These are phyloP conservation scores for Ia io DNA, from an alignment of 2,113 vertebrate species.

Conservation along the genomic window DNA sequence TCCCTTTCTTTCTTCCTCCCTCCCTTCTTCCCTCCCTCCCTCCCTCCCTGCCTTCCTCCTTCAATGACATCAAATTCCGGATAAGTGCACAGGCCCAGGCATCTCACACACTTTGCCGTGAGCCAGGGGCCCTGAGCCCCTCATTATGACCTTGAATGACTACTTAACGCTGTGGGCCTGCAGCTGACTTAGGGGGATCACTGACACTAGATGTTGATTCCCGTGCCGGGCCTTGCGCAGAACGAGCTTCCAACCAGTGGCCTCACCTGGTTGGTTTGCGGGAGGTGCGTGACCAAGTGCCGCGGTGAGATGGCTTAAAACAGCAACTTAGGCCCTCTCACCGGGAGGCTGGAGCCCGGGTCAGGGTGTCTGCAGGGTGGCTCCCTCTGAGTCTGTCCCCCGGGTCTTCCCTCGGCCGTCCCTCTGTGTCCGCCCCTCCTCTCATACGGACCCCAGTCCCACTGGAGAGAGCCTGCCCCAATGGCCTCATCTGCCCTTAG, in stretches of 20 bases:
- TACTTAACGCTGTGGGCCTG: background rate
- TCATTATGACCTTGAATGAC: background rate
- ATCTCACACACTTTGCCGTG: background rate
- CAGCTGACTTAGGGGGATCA: rapidly evolving
- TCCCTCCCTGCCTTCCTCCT: background rate
- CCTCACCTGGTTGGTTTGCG: rapidly evolving
- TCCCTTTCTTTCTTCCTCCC: rapidly evolving
- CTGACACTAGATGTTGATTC: rapidly evolving
- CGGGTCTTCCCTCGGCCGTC: rapidly evolving
- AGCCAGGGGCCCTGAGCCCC: background rate
- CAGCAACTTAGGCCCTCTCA: rapidly evolving
- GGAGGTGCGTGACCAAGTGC: background rate
- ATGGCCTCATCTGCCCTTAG: too few relatives aligned
- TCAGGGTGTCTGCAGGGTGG: background rate
- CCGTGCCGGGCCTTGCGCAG: rapidly evolving
- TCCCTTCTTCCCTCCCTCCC: too few relatives aligned
- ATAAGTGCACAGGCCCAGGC: rapidly evolving
- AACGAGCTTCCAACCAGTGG: rapidly evolving
- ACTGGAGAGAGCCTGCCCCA: rapidly evolving
- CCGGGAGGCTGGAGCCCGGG: background rate
- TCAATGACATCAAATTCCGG: background rate
- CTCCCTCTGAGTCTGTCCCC: background rate
- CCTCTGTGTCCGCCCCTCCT: background rate
- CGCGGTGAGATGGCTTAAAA: rapidly evolving
- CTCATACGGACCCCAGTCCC: background rate